These are phyloP conservation scores for Phrynocephalus vlangalii DNA, from an alignment of 2,797 vertebrate species.

Conservation along the genomic window DNA sequence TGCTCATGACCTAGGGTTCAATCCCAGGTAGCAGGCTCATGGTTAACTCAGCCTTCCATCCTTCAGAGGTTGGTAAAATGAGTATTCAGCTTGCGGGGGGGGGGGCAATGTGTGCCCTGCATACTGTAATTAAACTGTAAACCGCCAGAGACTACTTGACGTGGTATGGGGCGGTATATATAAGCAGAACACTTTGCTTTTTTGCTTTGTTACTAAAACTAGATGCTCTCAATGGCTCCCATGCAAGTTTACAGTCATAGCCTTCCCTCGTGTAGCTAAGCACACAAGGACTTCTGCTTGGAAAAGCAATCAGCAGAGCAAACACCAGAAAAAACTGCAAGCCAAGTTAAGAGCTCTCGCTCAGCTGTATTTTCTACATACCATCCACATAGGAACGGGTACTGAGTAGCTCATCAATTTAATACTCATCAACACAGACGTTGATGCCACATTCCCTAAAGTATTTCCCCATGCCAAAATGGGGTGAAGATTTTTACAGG, in stretches of 20 bases:
- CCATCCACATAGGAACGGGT: neutral
- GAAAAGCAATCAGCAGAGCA: slow-evolving; percentile 18
- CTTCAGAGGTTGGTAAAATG: too few relatives aligned
- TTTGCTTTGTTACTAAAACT: neutral
- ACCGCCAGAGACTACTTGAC: too few relatives aligned
- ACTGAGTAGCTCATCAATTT: neutral
- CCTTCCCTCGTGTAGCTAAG: neutral
- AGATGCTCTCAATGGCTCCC: neutral
- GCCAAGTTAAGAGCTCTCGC: neutral
- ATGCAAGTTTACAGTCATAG: neutral
- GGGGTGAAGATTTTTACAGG: neutral
- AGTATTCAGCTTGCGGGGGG: too few relatives aligned
- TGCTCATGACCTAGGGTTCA: too few relatives aligned
- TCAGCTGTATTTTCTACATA: neutral
- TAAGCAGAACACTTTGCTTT: too few relatives aligned
- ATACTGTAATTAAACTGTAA: too few relatives aligned
- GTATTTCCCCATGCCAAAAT: neutral
- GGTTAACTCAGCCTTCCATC: too few relatives aligned
- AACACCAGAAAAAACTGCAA: neutral
- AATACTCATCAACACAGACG: neutral
- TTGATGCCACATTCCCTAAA: neutral
- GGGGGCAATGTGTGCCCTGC: too few relatives aligned
- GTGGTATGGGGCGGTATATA: too few relatives aligned
- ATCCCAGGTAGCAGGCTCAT: too few relatives aligned
- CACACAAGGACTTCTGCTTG: slow-evolving; percentile 26